These are phyloP conservation scores for Drosophila triauraria DNA, from an alignment of 1,140 invertebrate genomes.

Conservation along the genomic window DNA sequence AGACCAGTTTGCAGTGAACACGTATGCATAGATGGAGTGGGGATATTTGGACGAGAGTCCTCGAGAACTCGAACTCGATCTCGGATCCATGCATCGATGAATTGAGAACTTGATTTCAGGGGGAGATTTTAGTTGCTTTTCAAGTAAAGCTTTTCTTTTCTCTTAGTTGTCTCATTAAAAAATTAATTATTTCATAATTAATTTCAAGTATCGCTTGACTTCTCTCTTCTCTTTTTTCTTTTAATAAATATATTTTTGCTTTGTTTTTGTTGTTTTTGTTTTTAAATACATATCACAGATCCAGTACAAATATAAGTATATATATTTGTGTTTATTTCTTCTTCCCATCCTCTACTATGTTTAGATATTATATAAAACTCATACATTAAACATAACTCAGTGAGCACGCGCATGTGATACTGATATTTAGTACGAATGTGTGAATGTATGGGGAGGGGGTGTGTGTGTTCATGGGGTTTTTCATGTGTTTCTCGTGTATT, in stretches of 20 bases:
- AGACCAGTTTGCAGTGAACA: conserved; percentile 24
- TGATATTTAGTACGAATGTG: conserved; percentile 65
- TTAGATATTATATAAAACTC: conserved; percentile 75
- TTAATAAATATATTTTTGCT: conserved; percentile 56
- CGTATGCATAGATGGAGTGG: conserved; percentile 34
- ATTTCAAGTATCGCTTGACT: conserved; percentile 70
- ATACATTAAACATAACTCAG: conserved; percentile 76
- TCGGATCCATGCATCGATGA: conserved; percentile 44
- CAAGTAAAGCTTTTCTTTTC: conserved; percentile 65
- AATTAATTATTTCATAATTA: conserved; percentile 83
- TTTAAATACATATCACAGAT: conserved; percentile 85
- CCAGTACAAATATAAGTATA: conserved; percentile 80
- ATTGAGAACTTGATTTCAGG: conserved; percentile 58
- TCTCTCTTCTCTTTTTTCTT: conserved; percentile 41
- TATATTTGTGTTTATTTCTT: conserved; percentile 64
- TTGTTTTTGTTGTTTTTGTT: conserved; percentile 60
- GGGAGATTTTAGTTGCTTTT: conserved; percentile 57
- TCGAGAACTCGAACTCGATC: conserved; percentile 23
- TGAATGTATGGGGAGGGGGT: conserved; percentile 43
- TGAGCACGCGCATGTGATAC: conserved; percentile 70
- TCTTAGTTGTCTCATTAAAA: conserved; percentile 68
- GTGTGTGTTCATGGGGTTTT: neutral
- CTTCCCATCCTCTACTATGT: conserved; percentile 57
- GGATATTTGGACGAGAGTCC: conserved; percentile 13
- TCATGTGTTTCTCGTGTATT: neutral